Base-by-base conservation (phyloP, 2,113 vertebrate genomes). In the Phainopepla nitens region DNA sequence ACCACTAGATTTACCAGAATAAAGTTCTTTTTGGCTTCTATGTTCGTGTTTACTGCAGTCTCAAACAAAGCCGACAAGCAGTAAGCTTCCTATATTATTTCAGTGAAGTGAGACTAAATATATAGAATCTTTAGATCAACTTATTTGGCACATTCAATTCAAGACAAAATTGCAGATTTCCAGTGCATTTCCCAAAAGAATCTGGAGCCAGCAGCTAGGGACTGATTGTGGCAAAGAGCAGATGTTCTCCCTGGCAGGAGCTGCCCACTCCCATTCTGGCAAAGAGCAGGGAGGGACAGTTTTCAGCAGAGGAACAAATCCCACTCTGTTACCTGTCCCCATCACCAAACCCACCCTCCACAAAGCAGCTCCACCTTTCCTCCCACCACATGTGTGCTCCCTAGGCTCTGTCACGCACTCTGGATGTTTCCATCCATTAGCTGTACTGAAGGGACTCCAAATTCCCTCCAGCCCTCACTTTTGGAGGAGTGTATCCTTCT, bases 131-230 rank as follows among this genome's bases (percentile, higher is more conserved):
- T 71, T 56, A 90, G 24, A 87, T 86, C n/a, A 81, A 77, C 39
- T 76, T 93, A 58, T 12, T 56, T 16, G 44, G 47, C 39, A 44
- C 42, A 70, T 44, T 51, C 31, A 85, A 69, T 66, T 45, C 36
- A 58, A 92, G 54, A 66, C 66, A 93, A 90, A 94, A 86, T 49
- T 89, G 73, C 78, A 60, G 33, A 82, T 81, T 93, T 77, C 39
- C 60, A 81, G 14, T n/a, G 23, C n/a, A 20, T 58, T 89, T 86
- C 51, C 44, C 64, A 47, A 75, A 83, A 73, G 45, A 66, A 90
- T 65, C 41, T 25, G 39, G 35, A 93, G 27, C n/a, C 36, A 76
- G 57, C 22, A 87, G n/a, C 41, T 56, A 33, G 19, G 13, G 47
- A 42, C 41, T 83, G 54, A 73, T 77, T 76, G 39, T 83, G 68